Conservation (phyloP, 1,140 invertebrate species). For the Phthorimaea operculella region DNA sequence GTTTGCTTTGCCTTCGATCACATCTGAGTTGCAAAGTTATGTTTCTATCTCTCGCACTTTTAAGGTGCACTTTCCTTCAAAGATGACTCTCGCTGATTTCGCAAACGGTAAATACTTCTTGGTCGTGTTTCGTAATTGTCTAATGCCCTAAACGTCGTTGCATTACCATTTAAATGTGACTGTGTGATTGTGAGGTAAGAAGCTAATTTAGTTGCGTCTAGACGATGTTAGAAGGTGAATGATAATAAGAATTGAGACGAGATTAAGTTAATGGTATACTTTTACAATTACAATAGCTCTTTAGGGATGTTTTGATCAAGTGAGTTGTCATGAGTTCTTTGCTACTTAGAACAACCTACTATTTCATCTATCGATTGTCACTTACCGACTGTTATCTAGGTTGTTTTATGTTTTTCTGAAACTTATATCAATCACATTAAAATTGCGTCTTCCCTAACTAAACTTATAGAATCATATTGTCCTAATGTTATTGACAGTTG, state of each 20-base stretch:
- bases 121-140: slow-evolving; percentile 42
- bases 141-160: slow-evolving; percentile 43
- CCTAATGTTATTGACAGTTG: too few species aligned
- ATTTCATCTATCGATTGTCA: too few species aligned
- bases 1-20: neutral
- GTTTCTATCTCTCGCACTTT: neutral
- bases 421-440: too few species aligned
- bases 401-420: too few species aligned
- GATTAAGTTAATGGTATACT: too few species aligned
- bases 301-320: too few species aligned
- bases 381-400: too few species aligned
- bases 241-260: neutral
- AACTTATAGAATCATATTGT: too few species aligned
- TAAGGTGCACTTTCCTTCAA: neutral
- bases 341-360: too few species aligned
- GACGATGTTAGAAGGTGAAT: slow-evolving; percentile 31
- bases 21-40: neutral
- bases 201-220: slow-evolving; percentile 46
- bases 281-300: too few species aligned
- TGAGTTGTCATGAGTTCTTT: too few species aligned
- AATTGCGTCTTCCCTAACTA: too few species aligned
- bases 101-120: slow-evolving; percentile 11
- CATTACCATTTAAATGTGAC: slow-evolving; percentile 56
- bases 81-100: neutral
- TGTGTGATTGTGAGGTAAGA: slow-evolving; percentile 42